phyloP scores from a whole-genome alignment of 2,113 vertebrate species.

The Lasiurus borealis region DNA sequence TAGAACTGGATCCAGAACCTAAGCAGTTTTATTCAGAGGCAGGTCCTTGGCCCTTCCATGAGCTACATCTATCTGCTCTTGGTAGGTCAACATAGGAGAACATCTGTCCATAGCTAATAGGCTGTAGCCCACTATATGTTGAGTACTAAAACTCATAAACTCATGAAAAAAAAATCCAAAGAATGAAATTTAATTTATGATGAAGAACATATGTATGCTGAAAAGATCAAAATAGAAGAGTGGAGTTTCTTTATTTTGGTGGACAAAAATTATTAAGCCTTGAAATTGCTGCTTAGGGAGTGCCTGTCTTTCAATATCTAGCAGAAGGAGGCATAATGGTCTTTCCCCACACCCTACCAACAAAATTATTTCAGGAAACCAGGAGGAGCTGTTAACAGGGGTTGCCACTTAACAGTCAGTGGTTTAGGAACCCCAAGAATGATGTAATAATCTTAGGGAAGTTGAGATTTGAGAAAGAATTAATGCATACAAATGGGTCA shows the following conservation, averaged over 20 bases:
- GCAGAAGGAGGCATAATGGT: neutral
- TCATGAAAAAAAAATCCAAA: too few relatives aligned
- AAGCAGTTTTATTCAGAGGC: neutral
- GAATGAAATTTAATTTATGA: neutral
- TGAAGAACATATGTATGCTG: neutral
- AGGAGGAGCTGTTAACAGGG: neutral
- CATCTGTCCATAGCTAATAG: neutral
- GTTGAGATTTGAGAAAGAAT: neutral
- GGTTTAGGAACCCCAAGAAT: neutral
- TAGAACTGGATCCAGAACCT: neutral
- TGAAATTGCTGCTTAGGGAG: neutral
- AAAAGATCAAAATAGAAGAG: neutral
- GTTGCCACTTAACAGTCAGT: neutral
- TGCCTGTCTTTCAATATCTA: neutral
- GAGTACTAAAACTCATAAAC: neutral
- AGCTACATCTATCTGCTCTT: neutral
- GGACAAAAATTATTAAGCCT: neutral
- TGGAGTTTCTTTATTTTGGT: slow-evolving; percentile 9
- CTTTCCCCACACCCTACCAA: neutral
- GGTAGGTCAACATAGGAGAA: neutral
- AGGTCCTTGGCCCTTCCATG: neutral
- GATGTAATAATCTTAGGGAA: neutral
- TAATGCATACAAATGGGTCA: neutral
- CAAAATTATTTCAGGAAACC: neutral
- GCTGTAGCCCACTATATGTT: neutral